Conservation (phyloP, 1,140 invertebrate genomes). For the Acromyrmex heyeri region DNA sequence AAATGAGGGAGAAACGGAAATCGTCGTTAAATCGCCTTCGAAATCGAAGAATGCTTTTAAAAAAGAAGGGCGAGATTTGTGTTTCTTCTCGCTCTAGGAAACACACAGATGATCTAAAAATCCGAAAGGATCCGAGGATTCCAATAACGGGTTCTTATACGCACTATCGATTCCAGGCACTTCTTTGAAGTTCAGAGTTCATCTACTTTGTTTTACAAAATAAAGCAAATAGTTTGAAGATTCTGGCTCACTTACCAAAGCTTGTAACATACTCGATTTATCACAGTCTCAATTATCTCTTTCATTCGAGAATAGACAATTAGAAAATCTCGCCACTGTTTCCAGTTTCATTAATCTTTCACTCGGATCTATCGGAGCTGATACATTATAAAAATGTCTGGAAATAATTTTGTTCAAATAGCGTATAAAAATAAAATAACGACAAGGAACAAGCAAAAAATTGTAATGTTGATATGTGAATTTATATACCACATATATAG, state of each 20-base stretch:
- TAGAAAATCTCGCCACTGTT: background rate
- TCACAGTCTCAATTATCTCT: background rate
- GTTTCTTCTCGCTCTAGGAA: background rate
- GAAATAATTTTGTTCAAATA: no score
- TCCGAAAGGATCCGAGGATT: background rate
- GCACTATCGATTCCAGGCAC: constrained; percentile 12
- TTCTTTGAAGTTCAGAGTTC: constrained; percentile 1
- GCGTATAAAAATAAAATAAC: no score
- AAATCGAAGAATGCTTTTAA: background rate
- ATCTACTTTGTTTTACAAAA: background rate
- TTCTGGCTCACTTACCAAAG: background rate
- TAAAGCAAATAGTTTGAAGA: background rate
- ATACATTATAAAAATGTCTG: no score
- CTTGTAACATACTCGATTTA: background rate
- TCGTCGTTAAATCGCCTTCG: background rate
- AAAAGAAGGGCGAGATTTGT: background rate
- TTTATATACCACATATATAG: no score
- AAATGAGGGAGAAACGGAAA: background rate
- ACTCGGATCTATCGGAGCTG: background rate
- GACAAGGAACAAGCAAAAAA: no score
- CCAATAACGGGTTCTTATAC: background rate
- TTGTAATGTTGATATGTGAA: no score
- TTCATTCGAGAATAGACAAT: background rate
- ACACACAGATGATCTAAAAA: background rate
- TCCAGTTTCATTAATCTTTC: background rate